Percentiles rank a stretch among this genome's conserved stretches.
These are phyloP conservation scores for Nemoura dubitans DNA, from an alignment of 2,888 invertebrate genomes.

Conservation along the genomic window DNA sequence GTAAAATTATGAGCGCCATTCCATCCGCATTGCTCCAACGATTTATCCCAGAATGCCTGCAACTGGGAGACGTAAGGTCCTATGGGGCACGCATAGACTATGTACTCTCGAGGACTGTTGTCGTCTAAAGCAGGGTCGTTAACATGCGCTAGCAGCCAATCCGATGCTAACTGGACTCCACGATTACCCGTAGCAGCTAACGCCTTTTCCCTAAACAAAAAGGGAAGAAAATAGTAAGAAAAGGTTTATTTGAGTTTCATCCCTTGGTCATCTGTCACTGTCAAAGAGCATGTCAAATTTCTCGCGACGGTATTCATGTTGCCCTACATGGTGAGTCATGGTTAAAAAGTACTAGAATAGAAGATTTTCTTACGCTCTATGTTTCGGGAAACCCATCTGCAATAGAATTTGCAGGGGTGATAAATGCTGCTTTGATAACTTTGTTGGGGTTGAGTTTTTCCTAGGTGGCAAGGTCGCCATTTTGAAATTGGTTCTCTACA, in stretches of 20 bases:
- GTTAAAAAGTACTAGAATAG: constrained; percentile 33
- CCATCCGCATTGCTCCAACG: constrained; percentile 79
- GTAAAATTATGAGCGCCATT: constrained; percentile 91
- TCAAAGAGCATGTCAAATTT: not conserved
- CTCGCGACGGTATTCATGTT: not conserved
- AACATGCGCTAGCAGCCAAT: constrained; percentile 90
- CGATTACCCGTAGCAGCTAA: constrained; percentile 89
- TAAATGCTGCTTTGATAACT: constrained; percentile 76
- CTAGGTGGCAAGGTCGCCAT: constrained; percentile 83
- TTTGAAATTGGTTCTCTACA: not conserved
- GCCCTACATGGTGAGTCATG: not conserved
- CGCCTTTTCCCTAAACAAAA: constrained; percentile 79
- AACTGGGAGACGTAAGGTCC: constrained; percentile 77
- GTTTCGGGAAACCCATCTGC: constrained; percentile 89
- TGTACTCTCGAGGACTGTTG: constrained; percentile 82
- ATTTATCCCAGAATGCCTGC: constrained; percentile 81
- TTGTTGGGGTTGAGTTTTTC: constrained; percentile 77
- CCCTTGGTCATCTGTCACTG: not conserved
- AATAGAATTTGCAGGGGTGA: constrained; percentile 83
- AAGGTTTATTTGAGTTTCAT: not conserved
- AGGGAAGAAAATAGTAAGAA: not conserved
- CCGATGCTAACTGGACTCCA: constrained; percentile 87
- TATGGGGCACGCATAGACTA: constrained; percentile 86
- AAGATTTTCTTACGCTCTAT: constrained; percentile 79
- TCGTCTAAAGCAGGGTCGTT: constrained; percentile 84